Evolutionary conservation across 2,888 invertebrate genomes (phyloP), one percentile per base, ranked within the genome.

Genomic region (Osmoderma eremita): DNA sequence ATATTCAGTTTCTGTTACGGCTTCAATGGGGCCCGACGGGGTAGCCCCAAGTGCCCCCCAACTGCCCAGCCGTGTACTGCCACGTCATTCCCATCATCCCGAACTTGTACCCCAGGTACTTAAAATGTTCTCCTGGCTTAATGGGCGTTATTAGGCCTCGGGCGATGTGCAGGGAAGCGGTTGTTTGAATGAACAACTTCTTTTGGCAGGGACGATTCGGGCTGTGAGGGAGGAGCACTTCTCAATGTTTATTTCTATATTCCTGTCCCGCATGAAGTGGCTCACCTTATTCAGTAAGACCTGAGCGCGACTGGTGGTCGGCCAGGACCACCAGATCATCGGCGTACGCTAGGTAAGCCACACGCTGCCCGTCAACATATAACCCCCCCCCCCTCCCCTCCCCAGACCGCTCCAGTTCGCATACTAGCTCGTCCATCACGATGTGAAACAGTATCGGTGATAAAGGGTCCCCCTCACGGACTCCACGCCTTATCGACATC

Each of bases 401-500:
- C 1, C n/a, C 8, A 0, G 30, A 30, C 0, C 20, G 30, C 10
- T 67, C 70, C 12, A 69, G 56, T 1, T 41, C 2, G 15, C 17
- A 41, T 0, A 75, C 38, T 0, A 77, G 67, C 41, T 77, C 75
- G 49, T 76, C 77, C 13, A 78, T 58, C 0, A 78, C 72, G 0
- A 75, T 10, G 36, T 76, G 75, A 24, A 78, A 76, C 0, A 77
- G 66, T 0, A 75, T 3, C 0, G 77, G 77, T 12, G 53, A 53
- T 8, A 82, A 69, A 0, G 80, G 81, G 67, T 82, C 81, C 0
- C 82, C 82, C 70, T 83, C 83, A 8, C 78, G 75, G 2, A 83
- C 82, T 0, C 82, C 81, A 20, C 78, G 73, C 0, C 30, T 20
- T 13, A 76, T 69, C 2, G 18, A 38, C 5, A 77, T 70, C 0